phyloP scores from a whole-genome alignment of 2,888 invertebrate species.

The Bugulina stolonifera region DNA sequence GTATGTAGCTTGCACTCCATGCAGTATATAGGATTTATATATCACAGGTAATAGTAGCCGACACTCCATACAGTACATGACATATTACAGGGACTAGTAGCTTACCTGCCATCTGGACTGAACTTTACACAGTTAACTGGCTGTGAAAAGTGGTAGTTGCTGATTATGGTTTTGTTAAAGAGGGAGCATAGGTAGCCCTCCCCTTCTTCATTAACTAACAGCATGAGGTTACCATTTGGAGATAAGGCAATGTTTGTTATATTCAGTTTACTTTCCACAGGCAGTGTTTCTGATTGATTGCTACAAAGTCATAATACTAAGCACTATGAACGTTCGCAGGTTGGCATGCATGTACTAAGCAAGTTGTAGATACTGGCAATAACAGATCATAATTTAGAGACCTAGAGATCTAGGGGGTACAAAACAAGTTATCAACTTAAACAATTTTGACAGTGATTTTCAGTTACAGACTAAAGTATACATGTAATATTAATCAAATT shows the following conservation, averaged over 20 bases:
- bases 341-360: too few species aligned
- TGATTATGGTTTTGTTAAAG: slow-evolving; percentile 73
- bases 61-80: neutral
- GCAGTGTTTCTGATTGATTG: slow-evolving; percentile 79
- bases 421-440: too few species aligned
- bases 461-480: neutral
- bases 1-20: too few species aligned
- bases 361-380: too few species aligned
- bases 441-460: too few species aligned
- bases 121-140: slow-evolving; percentile 73
- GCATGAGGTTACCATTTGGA: slow-evolving; percentile 75
- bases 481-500: too few species aligned
- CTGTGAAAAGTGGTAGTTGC: slow-evolving; percentile 75
- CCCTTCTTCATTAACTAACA: slow-evolving; percentile 77
- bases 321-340: too few species aligned
- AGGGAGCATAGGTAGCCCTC: slow-evolving; percentile 65
- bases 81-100: too few species aligned
- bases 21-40: too few species aligned
- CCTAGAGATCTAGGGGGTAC: too few species aligned
- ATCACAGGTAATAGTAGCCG: neutral
- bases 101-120: slow-evolving; percentile 81
- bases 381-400: too few species aligned
- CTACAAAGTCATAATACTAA: too few species aligned
- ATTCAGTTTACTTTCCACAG: slow-evolving; percentile 77
- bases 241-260: slow-evolving; percentile 78